Evolutionary conservation across 2,888 invertebrate genomes (phyloP), one percentile per base, ranked within the genome.

Genomic region (Agapetus fuscipes): DNA sequence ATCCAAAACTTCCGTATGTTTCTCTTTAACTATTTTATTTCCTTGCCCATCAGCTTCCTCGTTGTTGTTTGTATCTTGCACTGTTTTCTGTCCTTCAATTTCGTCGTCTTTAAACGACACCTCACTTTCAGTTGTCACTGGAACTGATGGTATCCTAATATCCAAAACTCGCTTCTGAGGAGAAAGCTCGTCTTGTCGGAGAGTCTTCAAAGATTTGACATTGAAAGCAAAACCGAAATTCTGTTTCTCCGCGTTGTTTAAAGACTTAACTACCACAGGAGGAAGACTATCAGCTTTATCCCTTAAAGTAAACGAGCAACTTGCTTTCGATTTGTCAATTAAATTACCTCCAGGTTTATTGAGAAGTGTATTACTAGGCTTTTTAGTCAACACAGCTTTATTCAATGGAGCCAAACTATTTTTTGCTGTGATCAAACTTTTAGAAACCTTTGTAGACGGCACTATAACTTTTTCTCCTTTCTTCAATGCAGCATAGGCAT

Each of bases 121-220:
- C 12, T 41, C 32, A 11, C 32, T 29, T 16, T 31, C 36, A 7
- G 20, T 24, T 12, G 7, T 24, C 25, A 25, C 12, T 9, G 30
- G 13, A 11, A 37, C 41, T n/a, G 26, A 16, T 3, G 41, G 41
- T n/a, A 41, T 37, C 15, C 41, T 28, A 5, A 41, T 37, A 30
- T 41, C 34, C 11, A 41, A 25, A 17, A 12, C 3, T 9, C 15
- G 16, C 28, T 33, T 41, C 11, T 12, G 4, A 20, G 20, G 20
- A 20, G 20, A 9, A 20, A 20, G 5, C 9, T 20, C 20, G 4
- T 20, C 9, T 20, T 20, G 4, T 20, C 5, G n/a, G n/a, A n/a
- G 20, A 20, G 9, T 20, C 9, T 20, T n/a, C 4, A 12, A 7
- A 7, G 4, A 6, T 7, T 28, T 28, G n/a, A 28, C 4, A 28